Base-by-base conservation (phyloP, 2,888 invertebrate species). In the Nudaria mundana region DNA sequence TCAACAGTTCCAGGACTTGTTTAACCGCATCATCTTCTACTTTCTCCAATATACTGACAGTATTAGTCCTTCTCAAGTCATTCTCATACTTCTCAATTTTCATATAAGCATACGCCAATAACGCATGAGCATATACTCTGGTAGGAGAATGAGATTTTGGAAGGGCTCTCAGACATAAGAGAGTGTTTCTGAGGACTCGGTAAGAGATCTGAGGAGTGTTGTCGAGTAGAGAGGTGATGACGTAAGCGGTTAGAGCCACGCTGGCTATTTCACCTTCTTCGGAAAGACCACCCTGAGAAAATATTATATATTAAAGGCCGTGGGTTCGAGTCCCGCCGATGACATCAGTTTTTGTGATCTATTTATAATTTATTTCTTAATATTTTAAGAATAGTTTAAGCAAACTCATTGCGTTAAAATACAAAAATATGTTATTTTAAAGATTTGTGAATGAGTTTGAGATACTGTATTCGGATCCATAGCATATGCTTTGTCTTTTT, bases 201-300 rank as follows among this genome's bases (percentile, higher is more conserved):
- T 81, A 60, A 0, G 91, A 80, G 1, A 91, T 73, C 2, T 90
- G 66, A 0, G 86, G 67, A 6, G 90, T 76, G 6, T 91, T 90
- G 60, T 93, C 92, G 2, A 93, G 65, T 2, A 94, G 82, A 12
- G 94, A 91, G 0, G 92, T 90, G 13, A 94, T 80, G 28, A 93
- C 92, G 71, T 93, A 94, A 0, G 94, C 92, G 0, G 94, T 92
- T 29, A 94, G 77, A 0, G 92, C 92, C 0, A 93, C 90, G 20
- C 91, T 91, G 3, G 91, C 79, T n/a, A 76, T 67, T 48, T 87
- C 89, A 1, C 84, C 81, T 23, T 89, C 90, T 47, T 84, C 85
- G 51, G 73, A 78, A 0, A 91, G 76, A 4, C 91, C 91, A 2
- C 91, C 91, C 91, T 91, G 66, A 12, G 12, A n/a, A 2, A 7